phyloP scores from a whole-genome alignment of 2,797 vertebrate species.

The Cetoscarus ocellatus region DNA sequence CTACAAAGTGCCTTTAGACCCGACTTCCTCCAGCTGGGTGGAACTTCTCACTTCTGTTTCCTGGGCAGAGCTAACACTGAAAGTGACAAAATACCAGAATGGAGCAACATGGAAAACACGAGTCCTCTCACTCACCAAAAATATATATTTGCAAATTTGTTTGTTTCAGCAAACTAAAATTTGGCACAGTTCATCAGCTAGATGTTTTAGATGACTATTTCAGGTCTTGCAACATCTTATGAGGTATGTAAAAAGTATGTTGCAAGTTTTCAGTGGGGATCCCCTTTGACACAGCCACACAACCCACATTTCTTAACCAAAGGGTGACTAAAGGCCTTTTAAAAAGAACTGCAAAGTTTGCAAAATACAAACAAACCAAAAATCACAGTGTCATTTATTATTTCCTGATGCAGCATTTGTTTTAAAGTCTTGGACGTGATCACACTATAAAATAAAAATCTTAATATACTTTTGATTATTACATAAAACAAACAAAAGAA shows the following conservation, averaged over 20 bases:
- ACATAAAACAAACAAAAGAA: no score
- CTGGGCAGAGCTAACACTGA: background rate
- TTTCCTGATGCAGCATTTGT: no score
- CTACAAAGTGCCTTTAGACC: background rate
- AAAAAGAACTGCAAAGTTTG: background rate
- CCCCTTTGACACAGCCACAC: background rate
- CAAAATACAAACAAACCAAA: background rate
- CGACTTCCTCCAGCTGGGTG: rapidly evolving
- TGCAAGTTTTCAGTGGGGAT: constrained; percentile 7
- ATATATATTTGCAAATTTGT: background rate
- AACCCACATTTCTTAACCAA: background rate
- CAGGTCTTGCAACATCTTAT: background rate
- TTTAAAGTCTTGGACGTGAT: no score
- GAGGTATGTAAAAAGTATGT: background rate
- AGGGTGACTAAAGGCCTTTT: background rate
- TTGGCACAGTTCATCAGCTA: no score
- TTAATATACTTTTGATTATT: no score
- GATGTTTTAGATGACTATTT: background rate
- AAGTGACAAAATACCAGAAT: background rate
- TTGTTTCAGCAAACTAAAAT: background rate
- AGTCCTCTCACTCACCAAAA: background rate
- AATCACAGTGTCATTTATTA: no score
- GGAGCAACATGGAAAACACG: background rate
- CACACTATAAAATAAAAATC: no score
- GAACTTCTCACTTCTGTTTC: constrained; percentile 69